Conservation (phyloP, 2,888 invertebrate genomes). For the Yponomeuta cagnagella region DNA sequence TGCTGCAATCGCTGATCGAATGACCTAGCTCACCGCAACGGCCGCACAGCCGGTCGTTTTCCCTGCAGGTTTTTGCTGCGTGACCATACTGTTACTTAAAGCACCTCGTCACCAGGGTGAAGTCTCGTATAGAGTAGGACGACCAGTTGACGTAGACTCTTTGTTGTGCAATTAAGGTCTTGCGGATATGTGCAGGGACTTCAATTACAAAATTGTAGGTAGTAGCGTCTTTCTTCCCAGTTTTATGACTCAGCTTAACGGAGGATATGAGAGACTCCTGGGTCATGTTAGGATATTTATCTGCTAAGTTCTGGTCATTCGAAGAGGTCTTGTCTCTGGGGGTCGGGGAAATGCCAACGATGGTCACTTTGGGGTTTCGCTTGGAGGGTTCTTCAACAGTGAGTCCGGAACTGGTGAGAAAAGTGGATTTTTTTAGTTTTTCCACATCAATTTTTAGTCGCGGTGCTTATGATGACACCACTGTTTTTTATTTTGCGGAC, state of each 20-base stretch:
- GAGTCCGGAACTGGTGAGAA: neutral
- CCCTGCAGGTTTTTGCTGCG: neutral
- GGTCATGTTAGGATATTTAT: neutral
- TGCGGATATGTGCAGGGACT: slow-evolving; percentile 2
- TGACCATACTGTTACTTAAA: neutral
- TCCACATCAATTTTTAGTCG: slow-evolving; percentile 14
- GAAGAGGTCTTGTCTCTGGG: neutral
- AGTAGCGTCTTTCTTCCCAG: neutral
- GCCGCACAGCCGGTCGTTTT: neutral
- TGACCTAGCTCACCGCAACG: neutral
- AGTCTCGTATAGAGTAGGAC: neutral
- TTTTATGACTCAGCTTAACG: neutral
- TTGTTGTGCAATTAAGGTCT: neutral
- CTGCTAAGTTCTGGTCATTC: neutral
- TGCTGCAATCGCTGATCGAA: neutral
- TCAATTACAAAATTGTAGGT: neutral
- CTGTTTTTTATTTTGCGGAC: slow-evolving; percentile 13
- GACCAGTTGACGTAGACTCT: slow-evolving; percentile 3
- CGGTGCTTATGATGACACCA: slow-evolving; percentile 18
- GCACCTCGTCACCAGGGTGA: slow-evolving; percentile 1
- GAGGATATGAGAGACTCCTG: neutral
- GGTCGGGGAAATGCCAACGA: neutral
- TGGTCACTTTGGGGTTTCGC: neutral
- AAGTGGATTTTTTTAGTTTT: slow-evolving; percentile 9
- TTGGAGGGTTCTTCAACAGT: neutral